Conservation (phyloP, 1,140 invertebrate species). For the Armadillidium nasatum region DNA sequence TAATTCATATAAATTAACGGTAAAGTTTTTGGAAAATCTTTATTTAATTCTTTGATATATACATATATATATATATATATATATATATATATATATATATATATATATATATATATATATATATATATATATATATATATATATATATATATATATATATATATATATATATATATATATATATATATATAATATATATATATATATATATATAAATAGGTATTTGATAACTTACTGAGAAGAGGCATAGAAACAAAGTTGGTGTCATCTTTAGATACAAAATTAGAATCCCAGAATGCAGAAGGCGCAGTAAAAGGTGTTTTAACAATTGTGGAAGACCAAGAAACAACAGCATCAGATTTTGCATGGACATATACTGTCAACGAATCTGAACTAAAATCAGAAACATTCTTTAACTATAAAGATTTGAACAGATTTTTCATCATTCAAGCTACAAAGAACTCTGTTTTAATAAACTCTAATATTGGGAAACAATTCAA, state of each 20-base stretch:
- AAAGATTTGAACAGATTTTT: neutral
- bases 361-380: neutral
- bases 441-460: neutral
- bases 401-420: neutral
- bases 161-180: conserved; percentile 12
- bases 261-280: too few species aligned
- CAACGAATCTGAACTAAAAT: neutral
- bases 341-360: neutral
- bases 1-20: too few species aligned
- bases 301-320: too few species aligned
- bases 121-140: too few species aligned
- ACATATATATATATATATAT: too few species aligned
- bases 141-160: too few species aligned
- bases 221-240: neutral
- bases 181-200: neutral
- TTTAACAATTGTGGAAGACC: neutral
- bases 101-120: too few species aligned
- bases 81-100: too few species aligned
- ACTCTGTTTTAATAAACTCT: neutral
- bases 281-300: too few species aligned
- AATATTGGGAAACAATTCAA: neutral
- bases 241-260: too few species aligned
- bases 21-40: too few species aligned
- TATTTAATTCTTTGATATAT: too few species aligned
- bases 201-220: neutral